These are phyloP conservation scores for Chlamydotis undulata DNA, from an alignment of 2,113 vertebrate species.

Conservation along the genomic window DNA sequence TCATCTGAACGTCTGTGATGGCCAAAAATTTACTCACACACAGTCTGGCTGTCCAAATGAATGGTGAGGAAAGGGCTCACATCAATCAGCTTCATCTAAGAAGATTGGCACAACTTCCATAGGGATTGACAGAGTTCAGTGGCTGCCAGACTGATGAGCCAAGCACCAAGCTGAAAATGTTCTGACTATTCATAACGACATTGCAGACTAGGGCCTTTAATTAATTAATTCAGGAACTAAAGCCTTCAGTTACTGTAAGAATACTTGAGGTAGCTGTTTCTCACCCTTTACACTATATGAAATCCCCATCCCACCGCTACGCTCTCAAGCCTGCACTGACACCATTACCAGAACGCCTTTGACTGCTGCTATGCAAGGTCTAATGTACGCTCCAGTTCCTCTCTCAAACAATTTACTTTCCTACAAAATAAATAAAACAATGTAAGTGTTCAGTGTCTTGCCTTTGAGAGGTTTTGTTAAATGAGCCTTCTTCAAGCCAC, in stretches of 20 bases:
- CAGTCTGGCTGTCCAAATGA: slow-evolving; percentile 65
- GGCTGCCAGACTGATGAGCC: slow-evolving; percentile 62
- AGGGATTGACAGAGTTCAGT: slow-evolving; percentile 54
- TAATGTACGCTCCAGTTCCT: neutral
- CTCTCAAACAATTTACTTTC: neutral
- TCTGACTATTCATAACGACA: slow-evolving; percentile 69
- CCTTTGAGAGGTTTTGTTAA: slow-evolving; percentile 48
- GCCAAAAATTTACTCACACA: slow-evolving; percentile 68
- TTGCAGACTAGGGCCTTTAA: slow-evolving; percentile 47
- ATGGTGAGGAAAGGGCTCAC: slow-evolving; percentile 55
- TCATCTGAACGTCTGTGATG: slow-evolving; percentile 52
- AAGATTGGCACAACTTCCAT: slow-evolving; percentile 66
- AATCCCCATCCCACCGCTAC: neutral
- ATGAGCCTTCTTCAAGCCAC: slow-evolving; percentile 36
- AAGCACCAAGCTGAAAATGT: slow-evolving; percentile 53
- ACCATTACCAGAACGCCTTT: neutral
- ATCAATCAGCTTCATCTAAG: slow-evolving; percentile 63
- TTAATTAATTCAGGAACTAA: slow-evolving; percentile 61
- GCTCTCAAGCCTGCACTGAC: neutral
- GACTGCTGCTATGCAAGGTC: neutral
- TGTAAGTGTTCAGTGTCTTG: neutral
- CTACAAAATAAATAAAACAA: slow-evolving; percentile 39
- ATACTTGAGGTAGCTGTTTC: neutral
- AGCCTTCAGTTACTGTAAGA: slow-evolving; percentile 24
- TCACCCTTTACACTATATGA: neutral